Percentiles rank a stretch among this genome's conserved stretches.
These are phyloP conservation scores for Danio rerio DNA, from an alignment of 2,113 vertebrate species.

Conservation along the genomic window DNA sequence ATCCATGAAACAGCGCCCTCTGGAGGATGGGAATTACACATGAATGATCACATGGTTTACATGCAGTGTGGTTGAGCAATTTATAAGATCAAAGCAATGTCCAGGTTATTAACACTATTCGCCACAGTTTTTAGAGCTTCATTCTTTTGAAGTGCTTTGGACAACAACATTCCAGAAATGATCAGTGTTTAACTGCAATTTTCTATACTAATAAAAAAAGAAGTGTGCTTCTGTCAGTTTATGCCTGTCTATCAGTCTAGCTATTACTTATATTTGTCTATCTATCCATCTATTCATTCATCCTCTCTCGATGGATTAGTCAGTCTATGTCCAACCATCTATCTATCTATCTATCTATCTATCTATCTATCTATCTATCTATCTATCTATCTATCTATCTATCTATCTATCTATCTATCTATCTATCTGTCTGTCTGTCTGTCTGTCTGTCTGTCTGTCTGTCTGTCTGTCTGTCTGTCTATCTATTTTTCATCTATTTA, in stretches of 20 bases:
- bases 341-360: too few species aligned
- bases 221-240: too few species aligned
- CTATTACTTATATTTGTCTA: too few species aligned
- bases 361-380: too few species aligned
- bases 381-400: too few species aligned
- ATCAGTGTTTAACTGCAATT: neutral
- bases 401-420: too few species aligned
- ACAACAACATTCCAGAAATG: neutral
- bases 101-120: neutral
- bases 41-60: neutral
- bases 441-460: too few species aligned
- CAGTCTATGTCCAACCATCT: neutral
- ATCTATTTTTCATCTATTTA: neutral
- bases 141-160: neutral
- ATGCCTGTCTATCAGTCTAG: too few species aligned
- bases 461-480: too few species aligned
- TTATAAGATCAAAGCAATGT: neutral
- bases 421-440: too few species aligned
- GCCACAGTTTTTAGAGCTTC: neutral
- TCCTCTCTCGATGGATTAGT: neutral
- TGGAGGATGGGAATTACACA: neutral
- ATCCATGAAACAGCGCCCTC: neutral
- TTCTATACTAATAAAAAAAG: slow-evolving; percentile 22
- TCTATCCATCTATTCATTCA: neutral
- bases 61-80: neutral